phyloP scores from a whole-genome alignment of 1,140 invertebrate genomes.

The Anoplophora glabripennis region DNA sequence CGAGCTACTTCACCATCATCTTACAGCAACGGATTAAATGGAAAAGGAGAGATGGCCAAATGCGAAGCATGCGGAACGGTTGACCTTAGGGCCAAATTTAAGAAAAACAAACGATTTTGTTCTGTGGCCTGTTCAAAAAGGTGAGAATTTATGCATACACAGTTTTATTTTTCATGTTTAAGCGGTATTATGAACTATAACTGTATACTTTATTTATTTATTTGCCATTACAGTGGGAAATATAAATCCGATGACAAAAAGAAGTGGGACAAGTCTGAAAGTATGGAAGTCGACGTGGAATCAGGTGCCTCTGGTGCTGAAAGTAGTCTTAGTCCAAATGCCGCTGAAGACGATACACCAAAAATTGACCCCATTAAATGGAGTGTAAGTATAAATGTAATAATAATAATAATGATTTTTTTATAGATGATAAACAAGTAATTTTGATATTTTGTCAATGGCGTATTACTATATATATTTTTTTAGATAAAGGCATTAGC shows the following conservation, averaged over 20 bases:
- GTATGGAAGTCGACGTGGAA: constrained; percentile 54
- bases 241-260: constrained; percentile 40
- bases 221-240: constrained; percentile 36
- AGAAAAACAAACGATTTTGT: constrained; percentile 77
- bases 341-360: constrained; percentile 51
- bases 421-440: too few species aligned
- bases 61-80: constrained; percentile 79
- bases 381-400: constrained; percentile 57
- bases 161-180: constrained; percentile 4
- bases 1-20: constrained; percentile 31
- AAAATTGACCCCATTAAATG: constrained; percentile 72
- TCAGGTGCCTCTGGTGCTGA: constrained; percentile 50
- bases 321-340: constrained; percentile 46
- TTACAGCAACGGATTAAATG: constrained; percentile 41
- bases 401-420: constrained; percentile 6
- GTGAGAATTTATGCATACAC: constrained; percentile 30
- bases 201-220: constrained; percentile 5
- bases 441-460: too few species aligned
- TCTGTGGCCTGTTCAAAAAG: constrained; percentile 72
- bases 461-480: too few species aligned
- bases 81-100: constrained; percentile 68
- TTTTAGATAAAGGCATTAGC: too few species aligned
- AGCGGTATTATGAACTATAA: not conserved
- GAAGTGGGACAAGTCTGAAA: constrained; percentile 49
- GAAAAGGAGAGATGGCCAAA: constrained; percentile 57